These are phyloP conservation scores for Scrobipalpa atriplicella DNA, from an alignment of 2,888 invertebrate genomes.

Conservation along the genomic window DNA sequence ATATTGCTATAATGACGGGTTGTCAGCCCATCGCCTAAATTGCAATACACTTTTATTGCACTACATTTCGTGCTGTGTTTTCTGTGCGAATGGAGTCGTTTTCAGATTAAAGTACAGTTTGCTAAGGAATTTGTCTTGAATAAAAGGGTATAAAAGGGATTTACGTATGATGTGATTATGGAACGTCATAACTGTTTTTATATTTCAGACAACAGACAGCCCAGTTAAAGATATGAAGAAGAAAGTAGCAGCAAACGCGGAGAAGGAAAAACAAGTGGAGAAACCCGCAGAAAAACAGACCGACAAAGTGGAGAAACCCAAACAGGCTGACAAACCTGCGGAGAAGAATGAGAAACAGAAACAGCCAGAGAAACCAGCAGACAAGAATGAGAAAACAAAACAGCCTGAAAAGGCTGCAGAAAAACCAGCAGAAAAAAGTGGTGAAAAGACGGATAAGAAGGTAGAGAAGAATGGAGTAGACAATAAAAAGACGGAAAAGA, in stretches of 20 bases:
- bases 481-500: conserved; percentile 37
- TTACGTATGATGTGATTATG: neutral
- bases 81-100: too few relatives aligned
- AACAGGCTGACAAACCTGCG: conserved; percentile 33
- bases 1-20: too few relatives aligned
- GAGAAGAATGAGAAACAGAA: conserved; percentile 44
- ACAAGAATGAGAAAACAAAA: conserved; percentile 40
- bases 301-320: conserved; percentile 43
- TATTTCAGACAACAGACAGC: conserved; percentile 58
- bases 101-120: too few relatives aligned
- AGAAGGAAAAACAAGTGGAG: conserved; percentile 69
- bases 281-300: conserved; percentile 50
- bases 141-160: too few relatives aligned
- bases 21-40: too few relatives aligned
- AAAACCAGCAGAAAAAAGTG: conserved; percentile 39
- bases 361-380: conserved; percentile 34
- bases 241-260: conserved; percentile 72
- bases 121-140: too few relatives aligned
- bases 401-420: conserved; percentile 30
- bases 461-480: conserved; percentile 38
- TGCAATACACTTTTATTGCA: too few relatives aligned
- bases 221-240: conserved; percentile 77
- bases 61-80: too few relatives aligned
- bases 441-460: conserved; percentile 38
- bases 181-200: neutral